These are phyloP conservation scores for Beaufortia kweichowensis DNA, from an alignment of 2,113 vertebrate genomes.

Conservation along the genomic window DNA sequence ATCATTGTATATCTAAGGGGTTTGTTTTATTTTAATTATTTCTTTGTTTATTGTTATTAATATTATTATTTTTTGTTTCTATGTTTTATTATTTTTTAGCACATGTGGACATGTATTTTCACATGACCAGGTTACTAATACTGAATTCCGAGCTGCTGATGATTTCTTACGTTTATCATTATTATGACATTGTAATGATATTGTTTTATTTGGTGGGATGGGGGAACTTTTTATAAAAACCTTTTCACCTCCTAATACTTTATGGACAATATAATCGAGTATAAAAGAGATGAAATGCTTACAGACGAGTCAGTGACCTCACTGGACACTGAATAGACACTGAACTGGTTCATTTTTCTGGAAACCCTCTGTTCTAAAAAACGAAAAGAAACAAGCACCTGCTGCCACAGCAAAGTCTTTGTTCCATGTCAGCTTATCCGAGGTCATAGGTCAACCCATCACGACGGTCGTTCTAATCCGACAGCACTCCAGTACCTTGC, in stretches of 20 bases:
- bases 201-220: constrained; percentile 56
- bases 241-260: constrained; percentile 57
- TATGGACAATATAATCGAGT: constrained; percentile 53
- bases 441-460: constrained; percentile 22
- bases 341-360: constrained; percentile 51
- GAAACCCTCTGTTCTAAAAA: constrained; percentile 42
- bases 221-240: constrained; percentile 48
- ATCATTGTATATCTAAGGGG: constrained; percentile 43
- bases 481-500: background rate
- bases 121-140: constrained; percentile 65
- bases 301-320: constrained; percentile 46
- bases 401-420: constrained; percentile 33
- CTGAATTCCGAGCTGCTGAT: constrained; percentile 73
- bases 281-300: constrained; percentile 52
- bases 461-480: constrained; percentile 18
- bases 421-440: background rate
- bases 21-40: constrained; percentile 44
- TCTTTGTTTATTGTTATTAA: constrained; percentile 48
- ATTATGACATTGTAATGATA: constrained; percentile 58
- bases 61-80: constrained; percentile 36
- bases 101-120: constrained; percentile 66
- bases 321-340: constrained; percentile 51
- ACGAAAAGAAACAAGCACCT: background rate
- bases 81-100: constrained; percentile 57
- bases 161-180: constrained; percentile 61